phyloP scores from a whole-genome alignment of 2,888 invertebrate genomes.

The Scaptodrosophila latifasciaeformis region DNA sequence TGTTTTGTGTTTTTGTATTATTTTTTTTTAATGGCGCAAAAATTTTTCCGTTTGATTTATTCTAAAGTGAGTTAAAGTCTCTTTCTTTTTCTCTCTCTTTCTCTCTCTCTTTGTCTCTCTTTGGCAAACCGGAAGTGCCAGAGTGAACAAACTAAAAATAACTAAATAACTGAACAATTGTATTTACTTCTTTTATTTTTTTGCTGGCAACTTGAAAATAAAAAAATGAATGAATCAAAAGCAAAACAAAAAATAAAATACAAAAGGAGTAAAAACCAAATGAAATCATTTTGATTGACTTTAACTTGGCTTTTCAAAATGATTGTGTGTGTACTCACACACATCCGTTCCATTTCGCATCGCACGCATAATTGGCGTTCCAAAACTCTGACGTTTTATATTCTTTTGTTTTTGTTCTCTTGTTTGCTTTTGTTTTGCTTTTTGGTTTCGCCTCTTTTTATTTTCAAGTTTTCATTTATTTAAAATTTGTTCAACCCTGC shows the following conservation, averaged over 20 bases:
- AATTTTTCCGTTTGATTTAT: constrained; percentile 69
- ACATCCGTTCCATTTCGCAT: constrained; percentile 63
- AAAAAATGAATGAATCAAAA: too few species aligned
- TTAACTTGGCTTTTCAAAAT: constrained; percentile 20
- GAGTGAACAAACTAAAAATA: constrained; percentile 26
- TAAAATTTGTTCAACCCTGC: background rate
- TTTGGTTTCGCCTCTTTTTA: background rate
- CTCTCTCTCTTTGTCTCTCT: background rate
- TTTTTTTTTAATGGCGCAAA: constrained; percentile 34
- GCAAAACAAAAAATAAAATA: constrained; percentile 10
- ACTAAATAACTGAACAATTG: constrained; percentile 36
- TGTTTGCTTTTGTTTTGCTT: constrained; percentile 1
- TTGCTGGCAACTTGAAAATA: constrained; percentile 14
- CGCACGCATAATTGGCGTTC: constrained; percentile 67
- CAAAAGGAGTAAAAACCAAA: constrained; percentile 24
- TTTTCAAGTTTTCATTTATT: background rate
- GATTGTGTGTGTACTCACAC: constrained; percentile 26
- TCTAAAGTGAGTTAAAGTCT: constrained; percentile 41
- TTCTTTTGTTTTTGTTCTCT: constrained; percentile 30
- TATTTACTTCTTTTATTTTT: constrained; percentile 33
- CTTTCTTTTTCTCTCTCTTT: too few species aligned
- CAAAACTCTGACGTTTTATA: constrained; percentile 28
- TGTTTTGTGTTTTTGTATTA: constrained; percentile 19
- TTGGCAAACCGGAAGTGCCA: constrained; percentile 58
- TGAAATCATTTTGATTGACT: constrained; percentile 52